These are phyloP conservation scores for Philotrypesis tridentata DNA, from an alignment of 1,140 invertebrate genomes.

Conservation along the genomic window DNA sequence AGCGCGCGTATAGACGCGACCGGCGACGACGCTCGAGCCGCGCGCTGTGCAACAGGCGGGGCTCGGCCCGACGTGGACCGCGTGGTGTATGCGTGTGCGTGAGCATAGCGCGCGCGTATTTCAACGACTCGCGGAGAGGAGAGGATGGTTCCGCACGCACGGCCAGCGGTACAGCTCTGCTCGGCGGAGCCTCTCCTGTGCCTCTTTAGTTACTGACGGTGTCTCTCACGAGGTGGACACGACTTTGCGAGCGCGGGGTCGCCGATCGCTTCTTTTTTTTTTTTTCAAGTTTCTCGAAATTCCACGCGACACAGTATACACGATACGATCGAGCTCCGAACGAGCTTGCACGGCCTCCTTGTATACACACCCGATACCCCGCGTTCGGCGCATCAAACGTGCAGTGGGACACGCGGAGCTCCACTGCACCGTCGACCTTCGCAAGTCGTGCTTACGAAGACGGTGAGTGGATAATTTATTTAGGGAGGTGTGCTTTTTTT, in stretches of 20 bases:
- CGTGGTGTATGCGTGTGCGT: too few species aligned
- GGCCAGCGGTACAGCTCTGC: background rate
- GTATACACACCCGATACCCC: too few species aligned
- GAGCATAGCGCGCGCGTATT: background rate
- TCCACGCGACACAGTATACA: too few species aligned
- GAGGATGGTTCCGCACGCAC: constrained; percentile 44
- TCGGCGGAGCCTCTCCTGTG: background rate
- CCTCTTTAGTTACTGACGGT: constrained; percentile 66
- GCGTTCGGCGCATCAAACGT: too few species aligned
- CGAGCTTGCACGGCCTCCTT: too few species aligned
- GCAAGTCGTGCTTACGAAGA: constrained; percentile 53
- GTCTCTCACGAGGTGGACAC: constrained; percentile 66
- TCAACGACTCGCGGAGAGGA: constrained; percentile 24
- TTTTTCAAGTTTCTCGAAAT: too few species aligned
- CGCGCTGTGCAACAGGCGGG: too few species aligned
- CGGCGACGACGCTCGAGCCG: too few species aligned
- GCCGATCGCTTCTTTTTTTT: constrained; percentile 11
- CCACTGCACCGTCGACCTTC: constrained; percentile 4
- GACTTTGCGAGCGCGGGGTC: constrained; percentile 29
- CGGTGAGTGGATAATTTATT: constrained; percentile 50
- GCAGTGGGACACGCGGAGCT: background rate
- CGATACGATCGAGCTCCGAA: background rate
- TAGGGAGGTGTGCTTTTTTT: too few species aligned
- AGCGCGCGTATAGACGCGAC: background rate
- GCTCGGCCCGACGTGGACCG: too few species aligned